Conservation (phyloP, 2,113 vertebrate genomes). For the Lycaon pictus region DNA sequence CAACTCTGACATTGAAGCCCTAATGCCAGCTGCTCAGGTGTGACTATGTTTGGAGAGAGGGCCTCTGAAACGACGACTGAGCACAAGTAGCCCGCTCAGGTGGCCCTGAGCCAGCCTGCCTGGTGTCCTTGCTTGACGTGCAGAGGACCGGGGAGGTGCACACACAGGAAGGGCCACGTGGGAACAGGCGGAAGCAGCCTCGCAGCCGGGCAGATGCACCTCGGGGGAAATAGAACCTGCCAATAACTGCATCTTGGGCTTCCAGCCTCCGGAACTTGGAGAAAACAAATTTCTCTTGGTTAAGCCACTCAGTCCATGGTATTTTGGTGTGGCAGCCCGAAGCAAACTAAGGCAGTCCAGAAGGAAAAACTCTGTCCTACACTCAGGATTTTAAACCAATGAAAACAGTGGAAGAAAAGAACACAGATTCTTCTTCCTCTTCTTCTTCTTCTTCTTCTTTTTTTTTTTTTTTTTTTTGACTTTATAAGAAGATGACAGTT, state of each 20-base stretch:
- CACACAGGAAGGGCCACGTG: rapidly evolving
- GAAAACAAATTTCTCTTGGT: neutral
- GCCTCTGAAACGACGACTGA: neutral
- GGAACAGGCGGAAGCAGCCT: rapidly evolving
- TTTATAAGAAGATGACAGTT: neutral
- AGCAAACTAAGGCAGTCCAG: neutral
- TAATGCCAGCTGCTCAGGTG: neutral
- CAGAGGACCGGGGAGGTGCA: neutral
- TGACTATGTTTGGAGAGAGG: neutral
- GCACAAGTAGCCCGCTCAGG: neutral
- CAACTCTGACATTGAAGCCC: neutral
- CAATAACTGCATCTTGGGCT: neutral
- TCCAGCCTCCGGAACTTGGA: neutral
- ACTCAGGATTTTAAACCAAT: neutral
- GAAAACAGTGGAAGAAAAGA: neutral
- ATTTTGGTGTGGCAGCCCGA: neutral
- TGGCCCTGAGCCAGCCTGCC: neutral
- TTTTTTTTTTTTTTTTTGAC: neutral
- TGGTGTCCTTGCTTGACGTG: neutral
- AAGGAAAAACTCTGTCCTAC: neutral
- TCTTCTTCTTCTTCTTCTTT: neutral
- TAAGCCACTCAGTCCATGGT: neutral
- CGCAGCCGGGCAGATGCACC: neutral
- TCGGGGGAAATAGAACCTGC: neutral
- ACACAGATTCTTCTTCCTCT: neutral